Conservation (phyloP, 2,888 invertebrate species). For the Pherbina coryleti region DNA sequence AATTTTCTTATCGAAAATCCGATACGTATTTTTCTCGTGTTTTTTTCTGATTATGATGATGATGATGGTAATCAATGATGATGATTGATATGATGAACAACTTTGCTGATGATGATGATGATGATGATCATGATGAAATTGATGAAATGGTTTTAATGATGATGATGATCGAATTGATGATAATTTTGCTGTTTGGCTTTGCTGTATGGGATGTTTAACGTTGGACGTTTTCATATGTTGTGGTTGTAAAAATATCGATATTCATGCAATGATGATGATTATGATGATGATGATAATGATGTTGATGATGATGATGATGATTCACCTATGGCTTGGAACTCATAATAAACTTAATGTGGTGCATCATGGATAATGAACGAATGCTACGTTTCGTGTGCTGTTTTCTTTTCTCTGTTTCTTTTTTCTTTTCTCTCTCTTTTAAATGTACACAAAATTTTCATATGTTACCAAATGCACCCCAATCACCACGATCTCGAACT, state of each 20-base stretch:
- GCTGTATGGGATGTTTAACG: slow-evolving; percentile 33
- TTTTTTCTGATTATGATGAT: slow-evolving; percentile 70
- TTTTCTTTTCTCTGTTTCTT: slow-evolving; percentile 50
- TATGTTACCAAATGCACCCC: slow-evolving; percentile 26
- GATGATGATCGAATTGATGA: slow-evolving; percentile 53
- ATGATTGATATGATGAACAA: slow-evolving; percentile 65
- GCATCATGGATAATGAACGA: slow-evolving; percentile 30
- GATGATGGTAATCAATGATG: slow-evolving; percentile 69
- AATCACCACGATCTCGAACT: slow-evolving; percentile 3
- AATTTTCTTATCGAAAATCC: slow-evolving; percentile 71
- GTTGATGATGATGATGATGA: slow-evolving; percentile 65
- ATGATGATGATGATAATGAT: slow-evolving; percentile 66
- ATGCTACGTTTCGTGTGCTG: slow-evolving; percentile 35
- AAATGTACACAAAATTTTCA: slow-evolving; percentile 47
- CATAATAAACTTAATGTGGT: slow-evolving; percentile 26
- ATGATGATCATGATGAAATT: slow-evolving; percentile 67
- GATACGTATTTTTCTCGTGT: slow-evolving; percentile 72
- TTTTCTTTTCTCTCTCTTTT: slow-evolving; percentile 53
- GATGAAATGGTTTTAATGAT: slow-evolving; percentile 51
- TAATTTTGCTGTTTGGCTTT: slow-evolving; percentile 45
- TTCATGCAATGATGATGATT: slow-evolving; percentile 69
- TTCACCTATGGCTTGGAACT: slow-evolving; percentile 20
- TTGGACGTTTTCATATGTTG: slow-evolving; percentile 69
- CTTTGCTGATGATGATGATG: slow-evolving; percentile 57
- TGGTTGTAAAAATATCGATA: slow-evolving; percentile 65